A percentile compares a stretch with the other conserved stretches of the same genome.
phyloP scores from a whole-genome alignment of 2,888 invertebrate species.

The Acronicta psi region DNA sequence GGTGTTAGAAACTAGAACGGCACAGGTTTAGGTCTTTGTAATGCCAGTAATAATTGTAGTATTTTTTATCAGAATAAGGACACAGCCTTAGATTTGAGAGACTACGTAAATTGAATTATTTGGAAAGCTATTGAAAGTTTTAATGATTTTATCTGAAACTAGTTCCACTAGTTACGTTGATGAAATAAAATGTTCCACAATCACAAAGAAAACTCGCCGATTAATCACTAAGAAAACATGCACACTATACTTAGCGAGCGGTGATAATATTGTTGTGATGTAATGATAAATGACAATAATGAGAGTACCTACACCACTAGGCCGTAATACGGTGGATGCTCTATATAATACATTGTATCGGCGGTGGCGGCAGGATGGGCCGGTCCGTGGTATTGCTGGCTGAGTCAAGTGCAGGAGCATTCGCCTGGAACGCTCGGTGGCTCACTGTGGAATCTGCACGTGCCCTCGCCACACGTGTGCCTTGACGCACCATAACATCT shows the following conservation, averaged over 20 bases:
- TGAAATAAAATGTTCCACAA: slow-evolving; percentile 1
- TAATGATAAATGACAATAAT: slow-evolving; percentile 39
- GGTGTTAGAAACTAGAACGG: slow-evolving; percentile 50
- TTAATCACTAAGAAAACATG: slow-evolving; percentile 44
- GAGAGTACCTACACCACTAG: slow-evolving; percentile 15
- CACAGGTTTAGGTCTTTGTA: slow-evolving; percentile 26
- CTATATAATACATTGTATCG: slow-evolving; percentile 78
- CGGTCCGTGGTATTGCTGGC: slow-evolving; percentile 64
- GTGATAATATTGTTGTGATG: slow-evolving; percentile 26
- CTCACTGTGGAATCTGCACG: slow-evolving; percentile 83
- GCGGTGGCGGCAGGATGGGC: slow-evolving; percentile 74
- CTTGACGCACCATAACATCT: slow-evolving; percentile 70
- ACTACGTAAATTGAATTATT: too few relatives aligned
- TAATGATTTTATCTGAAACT: not conserved
- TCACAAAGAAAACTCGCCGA: slow-evolving; percentile 16
- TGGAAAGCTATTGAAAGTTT: too few relatives aligned
- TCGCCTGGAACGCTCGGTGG: slow-evolving; percentile 80
- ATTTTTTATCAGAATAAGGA: too few relatives aligned
- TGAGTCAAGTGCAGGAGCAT: slow-evolving; percentile 86
- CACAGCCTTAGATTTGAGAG: too few relatives aligned
- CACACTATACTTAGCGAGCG: slow-evolving; percentile 16
- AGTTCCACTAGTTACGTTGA: not conserved
- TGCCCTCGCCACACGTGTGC: slow-evolving; percentile 78
- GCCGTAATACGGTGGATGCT: slow-evolving; percentile 66
- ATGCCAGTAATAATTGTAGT: slow-evolving; percentile 1